Conservation (phyloP, 2,113 vertebrate genomes). For the Tretioscincus oriximinensis region DNA sequence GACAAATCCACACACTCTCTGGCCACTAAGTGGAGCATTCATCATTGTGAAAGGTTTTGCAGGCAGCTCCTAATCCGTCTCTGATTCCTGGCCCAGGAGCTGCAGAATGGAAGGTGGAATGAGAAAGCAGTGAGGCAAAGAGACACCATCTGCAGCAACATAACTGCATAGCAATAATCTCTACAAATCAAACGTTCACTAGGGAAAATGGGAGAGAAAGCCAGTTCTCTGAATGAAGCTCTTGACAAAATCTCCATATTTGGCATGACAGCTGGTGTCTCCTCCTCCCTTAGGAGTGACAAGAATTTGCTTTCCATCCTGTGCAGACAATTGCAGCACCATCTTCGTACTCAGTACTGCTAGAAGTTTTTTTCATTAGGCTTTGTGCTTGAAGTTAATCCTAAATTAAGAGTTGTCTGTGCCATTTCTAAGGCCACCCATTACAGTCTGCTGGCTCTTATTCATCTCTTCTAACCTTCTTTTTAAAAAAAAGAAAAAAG, state of each 20-base stretch:
- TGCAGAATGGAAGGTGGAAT: constrained; percentile 7
- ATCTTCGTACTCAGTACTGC: background rate
- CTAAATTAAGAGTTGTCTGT: background rate
- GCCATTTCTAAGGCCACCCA: background rate
- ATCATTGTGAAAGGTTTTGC: constrained; percentile 2
- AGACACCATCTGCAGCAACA: constrained; percentile 2
- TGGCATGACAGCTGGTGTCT: constrained; percentile 1
- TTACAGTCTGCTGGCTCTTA: background rate
- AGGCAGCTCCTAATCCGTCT: background rate
- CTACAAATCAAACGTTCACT: background rate
- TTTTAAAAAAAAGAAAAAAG: background rate
- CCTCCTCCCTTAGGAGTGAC: background rate
- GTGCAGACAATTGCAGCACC: background rate
- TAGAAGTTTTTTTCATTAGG: background rate
- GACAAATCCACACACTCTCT: background rate
- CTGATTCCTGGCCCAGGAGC: constrained; percentile 4
- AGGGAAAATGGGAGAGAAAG: constrained; percentile 21
- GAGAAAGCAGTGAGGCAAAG: background rate
- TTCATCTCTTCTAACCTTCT: background rate
- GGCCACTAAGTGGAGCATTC: background rate
- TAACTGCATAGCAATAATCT: background rate
- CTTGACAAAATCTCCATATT: constrained; percentile 18
- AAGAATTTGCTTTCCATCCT: background rate
- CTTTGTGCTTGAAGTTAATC: background rate
- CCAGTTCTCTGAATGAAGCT: background rate